phyloP scores from a whole-genome alignment of 2,113 vertebrate species.

The Cromileptes altivelis region DNA sequence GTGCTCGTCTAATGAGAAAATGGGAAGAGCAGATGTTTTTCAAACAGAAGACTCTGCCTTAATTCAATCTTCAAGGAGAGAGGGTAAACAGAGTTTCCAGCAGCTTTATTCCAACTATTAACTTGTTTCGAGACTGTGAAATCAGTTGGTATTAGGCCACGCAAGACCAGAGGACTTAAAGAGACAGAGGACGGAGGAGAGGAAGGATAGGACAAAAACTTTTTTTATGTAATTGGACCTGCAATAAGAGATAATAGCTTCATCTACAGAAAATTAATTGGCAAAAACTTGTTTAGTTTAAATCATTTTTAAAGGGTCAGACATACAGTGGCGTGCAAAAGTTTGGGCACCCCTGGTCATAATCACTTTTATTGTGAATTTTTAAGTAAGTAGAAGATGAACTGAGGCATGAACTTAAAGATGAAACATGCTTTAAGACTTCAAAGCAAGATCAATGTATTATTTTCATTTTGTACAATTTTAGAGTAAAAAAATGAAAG shows the following conservation, averaged over 20 bases:
- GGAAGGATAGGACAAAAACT: not conserved
- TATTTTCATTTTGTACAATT: too few relatives aligned
- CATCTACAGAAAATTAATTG: too few relatives aligned
- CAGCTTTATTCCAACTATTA: conserved; percentile 15
- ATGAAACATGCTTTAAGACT: too few relatives aligned
- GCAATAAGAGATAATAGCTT: not conserved
- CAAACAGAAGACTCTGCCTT: not conserved
- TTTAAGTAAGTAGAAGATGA: too few relatives aligned
- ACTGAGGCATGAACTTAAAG: too few relatives aligned
- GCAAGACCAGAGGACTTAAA: not conserved
- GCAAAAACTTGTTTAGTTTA: too few relatives aligned
- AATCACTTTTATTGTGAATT: too few relatives aligned
- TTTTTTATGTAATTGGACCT: not conserved
- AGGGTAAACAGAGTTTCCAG: not conserved
- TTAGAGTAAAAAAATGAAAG: too few relatives aligned
- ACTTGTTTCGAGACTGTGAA: conserved; percentile 9
- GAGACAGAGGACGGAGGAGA: not conserved
- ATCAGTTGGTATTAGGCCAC: not conserved
- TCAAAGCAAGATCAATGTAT: too few relatives aligned
- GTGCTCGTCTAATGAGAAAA: conserved; percentile 1
- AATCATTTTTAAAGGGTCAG: too few relatives aligned
- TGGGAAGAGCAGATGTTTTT: not conserved
- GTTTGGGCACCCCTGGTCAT: too few relatives aligned
- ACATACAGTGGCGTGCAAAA: too few relatives aligned
- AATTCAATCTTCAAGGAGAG: not conserved